Percentiles rank a stretch among this genome's conserved stretches.
phyloP scores from a whole-genome alignment of 1,140 invertebrate genomes.

The Macrostomum lignano region DNA sequence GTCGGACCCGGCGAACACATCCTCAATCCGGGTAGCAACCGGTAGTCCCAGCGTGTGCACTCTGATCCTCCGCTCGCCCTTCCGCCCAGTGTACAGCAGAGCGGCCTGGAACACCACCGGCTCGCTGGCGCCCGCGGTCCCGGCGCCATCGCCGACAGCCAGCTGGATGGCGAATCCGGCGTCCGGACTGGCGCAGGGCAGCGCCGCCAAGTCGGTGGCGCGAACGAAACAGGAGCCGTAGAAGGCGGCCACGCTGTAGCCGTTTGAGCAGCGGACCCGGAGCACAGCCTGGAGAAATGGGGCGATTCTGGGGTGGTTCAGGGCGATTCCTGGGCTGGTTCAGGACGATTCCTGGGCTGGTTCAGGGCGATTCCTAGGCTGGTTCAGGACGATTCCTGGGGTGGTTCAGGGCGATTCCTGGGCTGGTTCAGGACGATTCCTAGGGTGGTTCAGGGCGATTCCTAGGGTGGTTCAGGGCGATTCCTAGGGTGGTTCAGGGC shows the following conservation, averaged over 20 bases:
- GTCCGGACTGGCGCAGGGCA: constrained; percentile 92
- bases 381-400: too few relatives aligned
- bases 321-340: too few relatives aligned
- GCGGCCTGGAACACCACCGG: constrained; percentile 88
- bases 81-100: constrained; percentile 79
- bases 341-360: too few relatives aligned
- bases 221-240: constrained; percentile 97
- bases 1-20: constrained; percentile 67
- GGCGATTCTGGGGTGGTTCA: too few relatives aligned
- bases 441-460: too few relatives aligned
- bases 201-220: constrained; percentile 69
- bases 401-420: too few relatives aligned
- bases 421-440: too few relatives aligned
- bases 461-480: too few relatives aligned
- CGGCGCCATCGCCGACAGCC: constrained; percentile 60
- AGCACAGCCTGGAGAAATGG: constrained; percentile 94
- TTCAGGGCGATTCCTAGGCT: too few relatives aligned
- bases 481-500: too few relatives aligned
- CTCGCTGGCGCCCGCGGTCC: constrained; percentile 47
- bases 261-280: constrained; percentile 58
- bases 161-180: constrained; percentile 90
- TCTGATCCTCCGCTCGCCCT: constrained; percentile 78
- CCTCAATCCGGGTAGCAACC: constrained; percentile 48
- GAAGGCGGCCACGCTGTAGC: constrained; percentile 71
- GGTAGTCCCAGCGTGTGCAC: constrained; percentile 86